Evolutionary conservation across 2,113 vertebrate species (phyloP).

Genomic region (Sterrhoptilus dennistouni): DNA sequence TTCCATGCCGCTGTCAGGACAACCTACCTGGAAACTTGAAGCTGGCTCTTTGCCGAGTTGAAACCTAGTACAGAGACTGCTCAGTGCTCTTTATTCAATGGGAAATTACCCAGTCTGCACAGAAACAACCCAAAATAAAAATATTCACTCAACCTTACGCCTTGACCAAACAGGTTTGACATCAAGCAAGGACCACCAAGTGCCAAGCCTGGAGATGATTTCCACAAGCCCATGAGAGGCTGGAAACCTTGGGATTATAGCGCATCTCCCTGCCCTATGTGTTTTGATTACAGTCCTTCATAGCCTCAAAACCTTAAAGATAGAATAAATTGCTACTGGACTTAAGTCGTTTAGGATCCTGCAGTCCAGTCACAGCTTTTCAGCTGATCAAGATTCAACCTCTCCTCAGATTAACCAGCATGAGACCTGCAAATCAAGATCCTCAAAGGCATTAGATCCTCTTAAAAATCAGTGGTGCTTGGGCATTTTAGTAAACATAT

Average conservation of each 20-base stretch:
- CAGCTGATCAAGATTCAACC: not conserved
- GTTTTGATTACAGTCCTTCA: not conserved
- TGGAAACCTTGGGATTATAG: not conserved
- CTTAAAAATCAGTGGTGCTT: not conserved
- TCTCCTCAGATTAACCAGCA: not conserved
- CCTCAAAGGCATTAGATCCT: not conserved
- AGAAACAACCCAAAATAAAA: not conserved
- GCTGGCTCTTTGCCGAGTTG: accelerated
- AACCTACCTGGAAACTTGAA: not conserved
- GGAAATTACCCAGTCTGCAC: not conserved
- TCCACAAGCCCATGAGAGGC: not conserved
- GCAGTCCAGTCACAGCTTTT: not conserved
- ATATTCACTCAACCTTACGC: not conserved
- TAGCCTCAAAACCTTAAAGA: not conserved
- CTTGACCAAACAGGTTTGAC: not conserved
- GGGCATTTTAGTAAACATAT: not conserved
- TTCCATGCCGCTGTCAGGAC: accelerated
- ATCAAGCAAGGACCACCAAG: not conserved
- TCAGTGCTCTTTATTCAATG: not conserved
- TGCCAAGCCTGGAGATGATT: not conserved
- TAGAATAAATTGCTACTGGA: not conserved
- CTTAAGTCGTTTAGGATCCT: not conserved
- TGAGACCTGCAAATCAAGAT: not conserved
- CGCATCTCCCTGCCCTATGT: not conserved
- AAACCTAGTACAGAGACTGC: not conserved